phyloP scores from a whole-genome alignment of 2,888 invertebrate genomes.

The Synanthedon formicaeformis region DNA sequence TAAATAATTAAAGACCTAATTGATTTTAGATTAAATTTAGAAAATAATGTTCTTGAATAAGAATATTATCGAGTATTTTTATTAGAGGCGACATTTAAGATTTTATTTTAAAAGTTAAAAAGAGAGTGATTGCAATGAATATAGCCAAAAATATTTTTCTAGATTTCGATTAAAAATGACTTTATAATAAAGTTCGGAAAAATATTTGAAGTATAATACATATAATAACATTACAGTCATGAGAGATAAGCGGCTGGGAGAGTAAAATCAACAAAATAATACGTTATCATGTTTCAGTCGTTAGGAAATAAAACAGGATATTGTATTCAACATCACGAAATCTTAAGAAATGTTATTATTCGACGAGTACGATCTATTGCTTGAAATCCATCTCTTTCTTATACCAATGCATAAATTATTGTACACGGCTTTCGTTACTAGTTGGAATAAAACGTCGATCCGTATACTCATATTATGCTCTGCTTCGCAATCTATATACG shows the following conservation, averaged over 20 bases:
- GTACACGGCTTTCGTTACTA: constrained; percentile 13
- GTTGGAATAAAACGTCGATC: constrained; percentile 13
- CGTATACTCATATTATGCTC: constrained; percentile 5
- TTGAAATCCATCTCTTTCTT: constrained; percentile 16
- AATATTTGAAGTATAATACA: no score
- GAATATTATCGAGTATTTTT: no score
- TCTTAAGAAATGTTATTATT: constrained; percentile 11
- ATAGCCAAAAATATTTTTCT: no score
- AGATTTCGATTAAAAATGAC: constrained; percentile 12
- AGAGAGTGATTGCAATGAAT: no score
- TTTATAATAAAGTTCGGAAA: constrained; percentile 9
- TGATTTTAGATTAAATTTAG: no score
- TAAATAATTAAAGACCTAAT: no score
- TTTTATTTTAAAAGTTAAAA: no score
- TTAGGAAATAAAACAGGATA: constrained; percentile 10
- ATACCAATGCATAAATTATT: constrained; percentile 11
- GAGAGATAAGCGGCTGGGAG: no score
- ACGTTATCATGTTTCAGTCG: constrained; percentile 11
- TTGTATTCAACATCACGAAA: constrained; percentile 21
- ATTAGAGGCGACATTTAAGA: no score
- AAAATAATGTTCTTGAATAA: no score
- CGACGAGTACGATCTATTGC: constrained; percentile 11
- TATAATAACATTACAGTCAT: no score
- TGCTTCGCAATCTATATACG: constrained; percentile 5
- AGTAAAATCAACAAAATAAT: no score